Evolutionary conservation across 53 echinoderm and acorn worm species (phyloP).

Genomic region (Echinometra lucunter): DNA sequence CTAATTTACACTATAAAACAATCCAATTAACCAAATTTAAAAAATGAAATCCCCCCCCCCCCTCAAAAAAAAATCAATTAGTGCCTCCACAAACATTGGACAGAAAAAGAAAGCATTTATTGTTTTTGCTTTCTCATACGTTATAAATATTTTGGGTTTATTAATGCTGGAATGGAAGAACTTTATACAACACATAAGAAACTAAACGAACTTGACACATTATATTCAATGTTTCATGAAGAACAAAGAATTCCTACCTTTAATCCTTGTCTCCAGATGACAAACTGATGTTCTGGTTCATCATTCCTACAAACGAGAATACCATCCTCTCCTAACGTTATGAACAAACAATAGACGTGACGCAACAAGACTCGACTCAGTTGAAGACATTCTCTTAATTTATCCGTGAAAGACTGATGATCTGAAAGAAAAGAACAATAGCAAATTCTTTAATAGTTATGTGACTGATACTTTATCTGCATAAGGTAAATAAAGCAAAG

Average conservation of each 20-base stretch:
- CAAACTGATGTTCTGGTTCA: conserved; percentile 80
- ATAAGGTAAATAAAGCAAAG: background rate
- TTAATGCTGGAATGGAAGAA: too few species aligned
- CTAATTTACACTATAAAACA: too few species aligned
- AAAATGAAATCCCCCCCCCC: too few species aligned
- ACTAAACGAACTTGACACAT: too few species aligned
- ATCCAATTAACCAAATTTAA: too few species aligned
- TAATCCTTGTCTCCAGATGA: conserved; percentile 41
- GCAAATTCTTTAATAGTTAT: background rate
- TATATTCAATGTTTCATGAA: too few species aligned
- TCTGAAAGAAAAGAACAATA: conserved; percentile 50
- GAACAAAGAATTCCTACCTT: conserved; percentile 45
- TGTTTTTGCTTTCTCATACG: too few species aligned
- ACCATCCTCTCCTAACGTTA: conserved; percentile 91
- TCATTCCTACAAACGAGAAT: conserved; percentile 83
- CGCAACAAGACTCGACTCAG: conserved; percentile 78
- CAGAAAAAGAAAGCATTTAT: too few species aligned
- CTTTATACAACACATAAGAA: too few species aligned
- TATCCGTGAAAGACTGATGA: conserved; percentile 77
- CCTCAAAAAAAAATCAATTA: too few species aligned
- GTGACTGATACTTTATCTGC: background rate
- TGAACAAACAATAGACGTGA: conserved; percentile 85
- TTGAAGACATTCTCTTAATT: conserved; percentile 79
- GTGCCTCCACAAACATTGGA: too few species aligned
- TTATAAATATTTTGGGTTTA: too few species aligned